Base-by-base conservation (phyloP, 2,888 invertebrate genomes). In the Philaethria dido region DNA sequence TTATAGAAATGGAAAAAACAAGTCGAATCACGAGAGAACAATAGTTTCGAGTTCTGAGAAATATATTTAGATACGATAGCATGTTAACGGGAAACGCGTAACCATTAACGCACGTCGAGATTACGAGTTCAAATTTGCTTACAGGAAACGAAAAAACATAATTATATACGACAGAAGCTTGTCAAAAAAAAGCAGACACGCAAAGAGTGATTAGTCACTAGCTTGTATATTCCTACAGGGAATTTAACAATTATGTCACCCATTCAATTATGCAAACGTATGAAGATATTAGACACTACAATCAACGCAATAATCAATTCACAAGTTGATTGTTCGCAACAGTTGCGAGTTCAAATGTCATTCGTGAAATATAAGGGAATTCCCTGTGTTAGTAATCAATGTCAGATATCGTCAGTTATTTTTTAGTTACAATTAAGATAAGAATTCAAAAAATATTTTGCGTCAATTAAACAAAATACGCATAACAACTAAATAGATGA, bases 21-120 rank as follows among this genome's bases (percentile, higher is more conserved):
- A 29, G 29, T 50, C 50, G 25, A 42, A 39, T 18, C 50, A 16
- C 29, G 33, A 65, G 44, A 54, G 48, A 44, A 54, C 54, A 63
- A 45, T 63, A 29, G 44, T 63, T 20, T 45, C 13, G 16, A 60
- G 60, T 44, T 60, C 44, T 45, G 44, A 18, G 60, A 47, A 45
- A 16, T 45, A 47, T 18, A 33, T 33, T 60, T 33, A 45, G 60
- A 29, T 20, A 18, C 45, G 44, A 47, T 60, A 47, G 18, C 45
- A 29, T 14, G 22, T n/a, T 57, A 42, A 57, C 29, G 29, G 52
- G 29, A 52, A 29, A 52, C 20, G 52, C 52, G 29, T 33, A 52
- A 52, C 16, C n/a, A 52, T 52, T 50, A 33, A 50, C 50, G 50
- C 50, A 52, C 16, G 50, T 52, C 5, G 52, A 11, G 16, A 11